Evolutionary conservation across 2,113 vertebrate genomes (phyloP).

Genomic region (Symphodus melops): DNA sequence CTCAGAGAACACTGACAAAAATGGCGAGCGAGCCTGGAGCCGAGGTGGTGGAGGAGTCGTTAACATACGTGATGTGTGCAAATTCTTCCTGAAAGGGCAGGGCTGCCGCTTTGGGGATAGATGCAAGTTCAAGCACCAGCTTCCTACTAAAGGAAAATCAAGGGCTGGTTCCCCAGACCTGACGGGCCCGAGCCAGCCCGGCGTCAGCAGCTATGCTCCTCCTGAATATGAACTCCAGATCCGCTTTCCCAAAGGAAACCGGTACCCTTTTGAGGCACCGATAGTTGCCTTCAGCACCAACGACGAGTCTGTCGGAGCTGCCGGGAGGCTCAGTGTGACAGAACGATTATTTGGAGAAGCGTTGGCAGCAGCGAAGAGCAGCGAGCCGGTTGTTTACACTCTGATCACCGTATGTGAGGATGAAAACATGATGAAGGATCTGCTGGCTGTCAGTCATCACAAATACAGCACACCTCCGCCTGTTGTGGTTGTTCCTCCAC

Average conservation of each 20-base stretch:
- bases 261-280: conserved; percentile 93
- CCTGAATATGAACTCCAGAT: conserved; percentile 92
- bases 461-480: conserved; percentile 88
- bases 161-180: conserved; percentile 32
- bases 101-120: conserved; percentile 90
- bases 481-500: conserved; percentile 63
- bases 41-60: conserved; percentile 53
- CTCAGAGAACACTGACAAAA: background rate
- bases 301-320: conserved; percentile 85
- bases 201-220: conserved; percentile 81
- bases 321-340: conserved; percentile 89
- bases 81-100: conserved; percentile 88
- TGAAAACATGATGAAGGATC: conserved; percentile 83
- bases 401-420: conserved; percentile 91
- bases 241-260: conserved; percentile 90
- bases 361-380: conserved; percentile 84
- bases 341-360: conserved; percentile 92
- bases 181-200: conserved; percentile 76
- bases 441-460: conserved; percentile 87
- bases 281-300: conserved; percentile 94
- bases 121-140: conserved; percentile 92
- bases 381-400: conserved; percentile 91
- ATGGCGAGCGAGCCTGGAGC: conserved; percentile 43
- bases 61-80: conserved; percentile 82
- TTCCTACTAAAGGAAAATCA: conserved; percentile 72